These are phyloP conservation scores for Sceloporus undulatus DNA, from an alignment of 2,113 vertebrate species.

Conservation along the genomic window DNA sequence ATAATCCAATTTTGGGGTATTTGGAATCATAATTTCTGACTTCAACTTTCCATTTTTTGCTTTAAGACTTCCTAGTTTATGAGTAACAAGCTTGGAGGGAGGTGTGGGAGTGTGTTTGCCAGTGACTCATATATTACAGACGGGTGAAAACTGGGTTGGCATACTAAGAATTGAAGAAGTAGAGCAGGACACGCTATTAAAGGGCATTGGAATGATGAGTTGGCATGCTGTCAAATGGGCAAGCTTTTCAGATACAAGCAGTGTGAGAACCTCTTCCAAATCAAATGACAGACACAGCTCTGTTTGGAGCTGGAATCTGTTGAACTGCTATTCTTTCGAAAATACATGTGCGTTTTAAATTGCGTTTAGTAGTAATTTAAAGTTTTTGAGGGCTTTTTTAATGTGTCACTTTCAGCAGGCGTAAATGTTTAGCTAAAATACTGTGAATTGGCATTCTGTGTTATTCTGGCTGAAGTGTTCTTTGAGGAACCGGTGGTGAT, in stretches of 20 bases:
- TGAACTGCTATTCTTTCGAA: too few relatives aligned
- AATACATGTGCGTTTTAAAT: neutral
- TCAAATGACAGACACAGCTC: neutral
- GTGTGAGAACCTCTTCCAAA: neutral
- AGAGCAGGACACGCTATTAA: neutral
- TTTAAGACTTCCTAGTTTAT: neutral
- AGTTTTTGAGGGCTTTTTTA: neutral
- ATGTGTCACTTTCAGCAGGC: neutral
- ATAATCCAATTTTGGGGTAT: neutral
- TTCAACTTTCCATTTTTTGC: neutral
- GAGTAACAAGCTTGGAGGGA: neutral
- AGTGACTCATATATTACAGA: slow-evolving; percentile 13
- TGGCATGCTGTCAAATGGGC: neutral
- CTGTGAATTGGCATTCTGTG: neutral
- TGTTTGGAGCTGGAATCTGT: neutral
- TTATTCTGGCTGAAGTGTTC: neutral
- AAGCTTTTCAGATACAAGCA: neutral
- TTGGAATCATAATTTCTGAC: neutral
- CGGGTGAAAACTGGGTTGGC: neutral
- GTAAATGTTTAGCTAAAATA: neutral
- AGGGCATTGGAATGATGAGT: neutral
- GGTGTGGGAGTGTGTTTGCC: neutral
- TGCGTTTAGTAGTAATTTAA: neutral
- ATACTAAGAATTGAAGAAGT: neutral
- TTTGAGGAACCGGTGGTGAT: too few relatives aligned